phyloP scores from a whole-genome alignment of 2,888 invertebrate genomes.

The Ophion obscuratus region DNA sequence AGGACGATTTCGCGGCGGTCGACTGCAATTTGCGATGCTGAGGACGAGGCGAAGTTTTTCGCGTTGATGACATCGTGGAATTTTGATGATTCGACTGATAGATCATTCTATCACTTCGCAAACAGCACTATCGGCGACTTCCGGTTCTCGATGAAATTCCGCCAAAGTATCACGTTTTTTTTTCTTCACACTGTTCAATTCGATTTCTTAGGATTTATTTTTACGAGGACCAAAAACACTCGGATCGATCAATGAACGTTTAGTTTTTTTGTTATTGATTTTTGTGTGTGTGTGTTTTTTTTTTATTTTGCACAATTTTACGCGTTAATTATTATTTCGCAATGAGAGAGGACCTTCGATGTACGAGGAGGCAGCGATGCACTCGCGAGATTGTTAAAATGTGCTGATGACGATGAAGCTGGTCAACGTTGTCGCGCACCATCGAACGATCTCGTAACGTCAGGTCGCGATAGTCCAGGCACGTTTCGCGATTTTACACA shows the following conservation, averaged over 20 bases:
- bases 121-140: background rate
- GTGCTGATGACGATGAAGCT: slow-evolving; percentile 42
- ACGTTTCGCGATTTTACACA: slow-evolving; percentile 61
- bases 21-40: slow-evolving; percentile 77
- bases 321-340: slow-evolving; percentile 68
- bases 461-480: slow-evolving; percentile 51
- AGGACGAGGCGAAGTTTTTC: slow-evolving; percentile 80
- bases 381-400: slow-evolving; percentile 56
- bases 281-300: background rate
- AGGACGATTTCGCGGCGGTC: slow-evolving; percentile 71
- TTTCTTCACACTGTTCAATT: background rate
- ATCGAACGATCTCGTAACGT: slow-evolving; percentile 36
- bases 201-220: background rate
- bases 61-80: slow-evolving; percentile 81
- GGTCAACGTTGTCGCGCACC: slow-evolving; percentile 50
- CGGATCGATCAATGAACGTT: background rate
- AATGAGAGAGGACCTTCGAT: slow-evolving; percentile 65
- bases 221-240: background rate
- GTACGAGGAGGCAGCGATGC: slow-evolving; percentile 59
- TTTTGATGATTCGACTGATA: slow-evolving; percentile 79
- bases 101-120: slow-evolving; percentile 72
- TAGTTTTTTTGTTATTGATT: slow-evolving; percentile 27
- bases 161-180: background rate
- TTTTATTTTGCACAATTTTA: slow-evolving; percentile 53
- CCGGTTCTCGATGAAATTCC: background rate